Evolutionary conservation across 2,888 invertebrate genomes (phyloP).

Genomic region (Iphiclides podalirius): DNA sequence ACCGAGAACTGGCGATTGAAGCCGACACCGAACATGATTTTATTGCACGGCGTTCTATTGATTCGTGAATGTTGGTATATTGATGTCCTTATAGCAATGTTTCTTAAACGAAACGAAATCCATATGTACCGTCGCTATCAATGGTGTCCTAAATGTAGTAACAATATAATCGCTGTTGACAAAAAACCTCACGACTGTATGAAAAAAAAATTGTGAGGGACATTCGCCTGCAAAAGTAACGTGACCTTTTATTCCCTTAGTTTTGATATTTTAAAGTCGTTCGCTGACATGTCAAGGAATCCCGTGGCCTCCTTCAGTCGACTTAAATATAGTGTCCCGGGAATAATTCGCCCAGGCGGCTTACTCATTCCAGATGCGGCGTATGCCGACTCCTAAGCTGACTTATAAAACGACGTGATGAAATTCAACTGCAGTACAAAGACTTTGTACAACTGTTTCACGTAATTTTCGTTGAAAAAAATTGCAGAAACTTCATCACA

Average conservation of each 20-base stretch:
- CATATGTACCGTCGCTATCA: no score
- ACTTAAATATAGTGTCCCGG: slow-evolving; percentile 43
- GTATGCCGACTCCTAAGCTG: slow-evolving; percentile 44
- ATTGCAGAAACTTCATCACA: no score
- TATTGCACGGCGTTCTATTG: slow-evolving; percentile 9
- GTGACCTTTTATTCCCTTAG: background rate
- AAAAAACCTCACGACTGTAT: no score
- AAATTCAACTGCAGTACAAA: slow-evolving; percentile 39
- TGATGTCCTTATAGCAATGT: no score
- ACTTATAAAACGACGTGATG: slow-evolving; percentile 48
- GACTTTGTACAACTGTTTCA: background rate
- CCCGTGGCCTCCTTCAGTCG: slow-evolving; percentile 37
- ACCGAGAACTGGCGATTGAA: slow-evolving; percentile 27
- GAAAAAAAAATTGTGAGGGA: no score
- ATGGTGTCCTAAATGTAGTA: no score
- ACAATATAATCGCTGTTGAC: no score
- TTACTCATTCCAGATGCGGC: slow-evolving; percentile 57
- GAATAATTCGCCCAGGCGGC: slow-evolving; percentile 30
- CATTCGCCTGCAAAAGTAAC: no score
- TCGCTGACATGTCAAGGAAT: slow-evolving; percentile 8
- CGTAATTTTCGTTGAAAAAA: no score
- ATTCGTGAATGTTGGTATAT: no score
- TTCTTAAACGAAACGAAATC: no score
- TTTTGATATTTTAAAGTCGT: slow-evolving; percentile 3
- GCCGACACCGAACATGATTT: slow-evolving; percentile 17